Evolutionary conservation across 2,888 invertebrate genomes (phyloP), one percentile per base, ranked within the genome.

Genomic region (Electrophaes corylata): DNA sequence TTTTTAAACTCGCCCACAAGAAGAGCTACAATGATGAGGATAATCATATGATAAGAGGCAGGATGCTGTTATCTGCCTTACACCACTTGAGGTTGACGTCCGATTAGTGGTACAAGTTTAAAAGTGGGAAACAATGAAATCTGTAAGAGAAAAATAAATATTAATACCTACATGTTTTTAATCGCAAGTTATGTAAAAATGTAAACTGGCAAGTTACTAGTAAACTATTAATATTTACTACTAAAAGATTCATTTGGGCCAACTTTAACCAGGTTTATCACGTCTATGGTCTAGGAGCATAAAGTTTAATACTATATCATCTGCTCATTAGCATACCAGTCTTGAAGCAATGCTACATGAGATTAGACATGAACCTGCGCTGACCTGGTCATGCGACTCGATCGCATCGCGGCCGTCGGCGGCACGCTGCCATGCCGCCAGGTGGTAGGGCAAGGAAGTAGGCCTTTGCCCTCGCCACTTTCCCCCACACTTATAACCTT

Each of bases 381-480:
- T 47, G 56, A 60, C 56, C 47, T 23, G 61, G 58, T 51, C 56
- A 59, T 14, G 39, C 14, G 49, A 52, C 41, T 18, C 41, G 47
- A 23, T 16, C 35, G 31, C n/a, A n/a, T n/a, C n/a, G 45, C 20
- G 11, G 8, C 40, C 6, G n/a, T 29, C 46, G 14, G 41, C 8
- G 50, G 45, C 52, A 31, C n/a, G n/a, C n/a, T 18, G 18, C n/a
- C n/a, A n/a, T n/a, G n/a, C n/a, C 33, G 49, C 52, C 46, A 53
- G 56, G 41, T 53, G 46, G 26, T 33, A n/a, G 41, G 48, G 11
- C 35, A 12, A 40, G 37, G 51, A 61, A 61, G 40, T 62, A 41
- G 57, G 59, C 55, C 61, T 62, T 62, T 60, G 61, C 59, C 61
- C 61, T 52, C 33, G 23, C 18, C 59, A 62, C 64, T 62, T 62